Conservation (phyloP, 2,888 invertebrate species). For the Pseudococcus viburni region DNA sequence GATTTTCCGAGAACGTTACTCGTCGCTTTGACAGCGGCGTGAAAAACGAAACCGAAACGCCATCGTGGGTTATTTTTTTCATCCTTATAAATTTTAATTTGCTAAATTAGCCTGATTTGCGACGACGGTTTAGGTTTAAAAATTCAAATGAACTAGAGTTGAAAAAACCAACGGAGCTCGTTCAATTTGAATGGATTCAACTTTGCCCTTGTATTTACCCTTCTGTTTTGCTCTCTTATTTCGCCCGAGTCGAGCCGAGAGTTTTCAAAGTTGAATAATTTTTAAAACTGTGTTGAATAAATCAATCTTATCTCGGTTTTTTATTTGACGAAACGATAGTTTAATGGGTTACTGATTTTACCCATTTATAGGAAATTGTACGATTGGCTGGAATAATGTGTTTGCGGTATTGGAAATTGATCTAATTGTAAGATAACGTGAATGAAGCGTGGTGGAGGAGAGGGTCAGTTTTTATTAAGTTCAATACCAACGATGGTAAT, state of each 20-base stretch:
- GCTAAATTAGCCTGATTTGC: slow-evolving; percentile 36
- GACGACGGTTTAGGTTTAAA: slow-evolving; percentile 7
- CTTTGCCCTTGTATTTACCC: slow-evolving; percentile 37
- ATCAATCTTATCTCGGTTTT: slow-evolving; percentile 32
- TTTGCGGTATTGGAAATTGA: slow-evolving; percentile 11
- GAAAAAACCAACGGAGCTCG: background rate
- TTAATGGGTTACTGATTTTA: slow-evolving; percentile 28
- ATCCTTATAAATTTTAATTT: slow-evolving; percentile 28
- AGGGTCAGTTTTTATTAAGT: background rate
- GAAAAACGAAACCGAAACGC: background rate
- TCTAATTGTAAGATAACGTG: background rate
- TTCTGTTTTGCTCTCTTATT: background rate
- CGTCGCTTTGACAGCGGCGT: background rate
- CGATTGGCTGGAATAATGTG: background rate
- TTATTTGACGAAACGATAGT: slow-evolving; percentile 12
- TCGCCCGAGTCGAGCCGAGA: background rate
- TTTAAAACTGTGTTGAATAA: slow-evolving; percentile 23
- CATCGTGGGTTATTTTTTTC: background rate
- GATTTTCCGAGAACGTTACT: background rate
- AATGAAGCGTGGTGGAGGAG: background rate
- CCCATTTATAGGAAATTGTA: background rate
- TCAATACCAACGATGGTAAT: no score
- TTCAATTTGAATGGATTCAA: slow-evolving; percentile 37
- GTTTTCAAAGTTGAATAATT: background rate
- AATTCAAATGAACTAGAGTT: slow-evolving; percentile 6